Conservation (phyloP, 2,888 invertebrate genomes). For the Atherix ibis region DNA sequence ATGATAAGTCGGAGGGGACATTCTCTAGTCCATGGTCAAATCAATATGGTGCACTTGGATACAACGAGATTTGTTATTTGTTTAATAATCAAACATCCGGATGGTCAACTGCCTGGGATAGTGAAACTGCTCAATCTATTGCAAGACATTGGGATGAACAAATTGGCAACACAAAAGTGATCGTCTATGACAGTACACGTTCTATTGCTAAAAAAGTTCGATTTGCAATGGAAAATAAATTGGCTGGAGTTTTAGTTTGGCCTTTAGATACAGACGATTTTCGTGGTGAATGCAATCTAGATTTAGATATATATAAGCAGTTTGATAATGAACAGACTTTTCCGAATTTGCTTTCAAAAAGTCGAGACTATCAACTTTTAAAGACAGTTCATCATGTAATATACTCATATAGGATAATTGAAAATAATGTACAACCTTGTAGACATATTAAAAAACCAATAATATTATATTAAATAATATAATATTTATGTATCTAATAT, state of each 20-base stretch:
- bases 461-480: too few species aligned
- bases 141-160: conserved; percentile 43
- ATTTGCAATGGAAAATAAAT: conserved; percentile 43
- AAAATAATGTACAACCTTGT: too few species aligned
- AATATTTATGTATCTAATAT: too few species aligned
- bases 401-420: background rate
- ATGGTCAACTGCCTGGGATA: conserved; percentile 60
- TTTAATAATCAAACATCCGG: conserved; percentile 40
- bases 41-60: conserved; percentile 74
- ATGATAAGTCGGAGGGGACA: conserved; percentile 39
- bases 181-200: conserved; percentile 59
- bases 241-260: conserved; percentile 80
- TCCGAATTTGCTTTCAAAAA: conserved; percentile 21
- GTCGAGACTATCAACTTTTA: conserved; percentile 51
- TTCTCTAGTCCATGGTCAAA: conserved; percentile 63
- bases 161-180: conserved; percentile 43
- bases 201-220: conserved; percentile 61
- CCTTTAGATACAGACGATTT: conserved; percentile 82
- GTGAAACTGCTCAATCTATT: conserved; percentile 32
- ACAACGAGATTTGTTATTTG: conserved; percentile 64
- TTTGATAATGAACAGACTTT: conserved; percentile 23
- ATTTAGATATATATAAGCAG: conserved; percentile 36
- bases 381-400: conserved; percentile 55
- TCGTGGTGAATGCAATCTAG: conserved; percentile 45
- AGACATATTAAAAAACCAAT: too few species aligned